Percentiles rank a stretch among this genome's conserved stretches.
These are phyloP conservation scores for Selenia dentaria DNA, from an alignment of 2,888 invertebrate genomes.

Conservation along the genomic window DNA sequence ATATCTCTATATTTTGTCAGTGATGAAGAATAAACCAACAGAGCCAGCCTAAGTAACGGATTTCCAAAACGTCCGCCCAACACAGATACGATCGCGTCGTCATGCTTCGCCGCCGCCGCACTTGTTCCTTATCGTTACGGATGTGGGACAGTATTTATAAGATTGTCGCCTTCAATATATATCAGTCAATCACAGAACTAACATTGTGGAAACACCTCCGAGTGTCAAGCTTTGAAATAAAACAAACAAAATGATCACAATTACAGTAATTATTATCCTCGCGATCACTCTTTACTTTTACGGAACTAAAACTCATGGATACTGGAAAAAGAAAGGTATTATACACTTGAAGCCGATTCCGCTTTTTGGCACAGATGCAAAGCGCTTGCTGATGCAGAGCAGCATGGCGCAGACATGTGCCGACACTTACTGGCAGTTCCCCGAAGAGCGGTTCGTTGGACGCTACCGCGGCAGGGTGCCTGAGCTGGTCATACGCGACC, in stretches of 20 bases:
- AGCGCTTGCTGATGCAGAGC: conserved; percentile 39
- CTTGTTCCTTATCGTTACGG: conserved; percentile 12
- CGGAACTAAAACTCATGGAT: conserved; percentile 51
- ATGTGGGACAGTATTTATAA: conserved; percentile 13
- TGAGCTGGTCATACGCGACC: conserved; percentile 55
- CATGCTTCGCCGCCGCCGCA: conserved; percentile 1
- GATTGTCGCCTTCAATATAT: not conserved
- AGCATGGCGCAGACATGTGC: conserved; percentile 46
- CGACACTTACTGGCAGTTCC: conserved; percentile 55
- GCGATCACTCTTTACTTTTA: conserved; percentile 46
- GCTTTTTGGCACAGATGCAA: conserved; percentile 47
- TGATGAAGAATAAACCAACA: too few relatives aligned
- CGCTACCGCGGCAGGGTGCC: conserved; percentile 43
- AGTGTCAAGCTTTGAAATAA: not conserved
- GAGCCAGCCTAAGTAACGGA: not conserved
- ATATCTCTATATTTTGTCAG: too few relatives aligned
- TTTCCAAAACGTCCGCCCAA: conserved; percentile 1
- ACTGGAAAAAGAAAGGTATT: conserved; percentile 53
- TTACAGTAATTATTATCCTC: conserved; percentile 24
- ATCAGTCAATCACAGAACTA: conserved; percentile 10
- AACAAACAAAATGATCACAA: conserved; percentile 18
- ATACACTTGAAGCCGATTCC: conserved; percentile 51
- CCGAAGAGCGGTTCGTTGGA: conserved; percentile 54
- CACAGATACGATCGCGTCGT: conserved; percentile 6
- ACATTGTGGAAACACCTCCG: not conserved